Percentiles rank a stretch among this genome's conserved stretches.
These are phyloP conservation scores for Pluvianellus socialis DNA, from an alignment of 2,113 vertebrate species.

Conservation along the genomic window DNA sequence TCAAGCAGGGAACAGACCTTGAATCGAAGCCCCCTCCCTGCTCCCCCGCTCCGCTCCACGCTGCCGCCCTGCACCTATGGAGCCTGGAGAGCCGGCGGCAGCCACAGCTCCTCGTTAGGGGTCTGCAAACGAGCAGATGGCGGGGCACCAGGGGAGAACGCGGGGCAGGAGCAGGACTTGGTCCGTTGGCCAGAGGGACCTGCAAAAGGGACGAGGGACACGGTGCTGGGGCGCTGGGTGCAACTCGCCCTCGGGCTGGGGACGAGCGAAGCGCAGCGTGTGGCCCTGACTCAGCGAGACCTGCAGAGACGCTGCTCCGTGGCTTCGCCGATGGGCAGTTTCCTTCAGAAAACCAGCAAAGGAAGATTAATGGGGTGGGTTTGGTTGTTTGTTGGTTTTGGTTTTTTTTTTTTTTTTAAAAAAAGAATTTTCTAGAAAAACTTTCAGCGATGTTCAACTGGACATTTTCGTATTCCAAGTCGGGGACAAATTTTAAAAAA, in stretches of 20 bases:
- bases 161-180: accelerated
- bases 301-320: not conserved
- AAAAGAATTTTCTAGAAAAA: not conserved
- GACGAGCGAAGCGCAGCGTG: not conserved
- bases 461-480: not conserved
- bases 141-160: accelerated
- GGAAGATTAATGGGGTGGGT: not conserved
- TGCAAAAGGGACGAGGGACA: not conserved
- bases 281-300: not conserved
- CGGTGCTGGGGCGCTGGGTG: not conserved
- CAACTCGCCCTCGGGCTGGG: not conserved
- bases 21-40: constrained; percentile 66
- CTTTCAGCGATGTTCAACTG: not conserved
- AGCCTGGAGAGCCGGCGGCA: not conserved
- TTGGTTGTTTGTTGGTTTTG: too few relatives aligned
- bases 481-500: not conserved
- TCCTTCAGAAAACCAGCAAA: not conserved
- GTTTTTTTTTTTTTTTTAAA: not conserved
- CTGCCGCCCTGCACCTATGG: constrained; percentile 1
- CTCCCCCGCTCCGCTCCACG: not conserved
- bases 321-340: not conserved
- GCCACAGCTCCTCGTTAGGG: not conserved
- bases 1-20: constrained; percentile 86
- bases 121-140: not conserved
- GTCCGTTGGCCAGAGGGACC: accelerated